These are phyloP conservation scores for Diabrotica balteata DNA, from an alignment of 2,888 invertebrate genomes.

Conservation along the genomic window DNA sequence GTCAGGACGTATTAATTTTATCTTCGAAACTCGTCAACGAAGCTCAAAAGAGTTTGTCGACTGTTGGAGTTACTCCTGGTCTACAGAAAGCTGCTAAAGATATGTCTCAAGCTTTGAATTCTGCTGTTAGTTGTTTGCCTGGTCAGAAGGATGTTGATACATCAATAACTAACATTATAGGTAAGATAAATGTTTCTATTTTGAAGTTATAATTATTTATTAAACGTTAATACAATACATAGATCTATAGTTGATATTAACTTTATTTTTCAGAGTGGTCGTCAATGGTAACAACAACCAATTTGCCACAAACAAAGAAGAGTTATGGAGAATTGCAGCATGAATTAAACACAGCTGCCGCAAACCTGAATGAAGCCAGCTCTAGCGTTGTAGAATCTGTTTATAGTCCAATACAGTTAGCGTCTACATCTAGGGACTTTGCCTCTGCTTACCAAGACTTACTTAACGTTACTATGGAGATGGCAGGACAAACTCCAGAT, in stretches of 20 bases:
- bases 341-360: conserved; percentile 85
- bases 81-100: conserved; percentile 79
- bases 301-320: conserved; percentile 78
- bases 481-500: conserved; percentile 83
- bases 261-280: conserved; percentile 64
- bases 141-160: conserved; percentile 94
- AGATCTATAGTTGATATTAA: background rate
- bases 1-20: conserved; percentile 67
- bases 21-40: conserved; percentile 60
- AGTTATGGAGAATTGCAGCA: conserved; percentile 83
- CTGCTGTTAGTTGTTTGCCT: conserved; percentile 85
- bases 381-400: conserved; percentile 83
- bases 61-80: conserved; percentile 70
- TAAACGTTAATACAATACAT: too few species aligned
- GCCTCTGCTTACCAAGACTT: conserved; percentile 80
- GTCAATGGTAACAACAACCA: conserved; percentile 74
- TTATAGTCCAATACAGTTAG: conserved; percentile 73
- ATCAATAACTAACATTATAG: conserved; percentile 80
- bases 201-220: too few species aligned
- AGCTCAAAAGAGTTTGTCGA: conserved; percentile 76
- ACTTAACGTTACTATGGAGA: conserved; percentile 81
- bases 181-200: conserved; percentile 18
- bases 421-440: conserved; percentile 78
- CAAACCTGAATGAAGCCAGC: conserved; percentile 82
- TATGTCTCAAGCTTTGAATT: conserved; percentile 67